A percentile compares a stretch with the other conserved stretches of the same genome.
These are phyloP conservation scores for Conomelus anceps DNA, from an alignment of 2,888 invertebrate species.

Conservation along the genomic window DNA sequence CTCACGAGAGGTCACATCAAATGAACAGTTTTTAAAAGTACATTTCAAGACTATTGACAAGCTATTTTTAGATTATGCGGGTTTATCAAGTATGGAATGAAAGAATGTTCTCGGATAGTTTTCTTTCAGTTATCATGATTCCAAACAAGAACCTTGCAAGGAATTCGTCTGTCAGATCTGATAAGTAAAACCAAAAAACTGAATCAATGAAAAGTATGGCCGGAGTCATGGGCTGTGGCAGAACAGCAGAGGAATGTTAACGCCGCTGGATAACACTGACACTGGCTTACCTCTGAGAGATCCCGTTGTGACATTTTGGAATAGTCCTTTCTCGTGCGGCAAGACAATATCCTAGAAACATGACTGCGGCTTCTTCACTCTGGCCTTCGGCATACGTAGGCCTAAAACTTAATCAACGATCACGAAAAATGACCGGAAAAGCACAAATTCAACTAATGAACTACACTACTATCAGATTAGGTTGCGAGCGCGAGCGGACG, in stretches of 20 bases:
- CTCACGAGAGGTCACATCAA: not conserved
- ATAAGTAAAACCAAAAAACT: not conserved
- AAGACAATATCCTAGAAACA: constrained; percentile 20
- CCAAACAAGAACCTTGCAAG: not conserved
- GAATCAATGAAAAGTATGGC: not conserved
- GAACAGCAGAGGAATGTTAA: constrained; percentile 4
- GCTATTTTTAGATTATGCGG: too few species aligned
- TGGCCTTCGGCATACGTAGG: constrained; percentile 6
- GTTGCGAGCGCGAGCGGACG: not conserved
- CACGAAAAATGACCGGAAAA: not conserved
- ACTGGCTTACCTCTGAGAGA: constrained; percentile 35
- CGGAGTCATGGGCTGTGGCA: not conserved
- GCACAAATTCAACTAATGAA: not conserved
- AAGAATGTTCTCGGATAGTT: too few species aligned
- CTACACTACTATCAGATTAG: not conserved
- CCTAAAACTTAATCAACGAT: not conserved
- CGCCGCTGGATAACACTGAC: constrained; percentile 7
- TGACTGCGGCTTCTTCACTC: constrained; percentile 17
- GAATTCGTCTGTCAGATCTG: not conserved
- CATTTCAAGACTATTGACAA: not conserved
- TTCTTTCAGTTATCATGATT: not conserved
- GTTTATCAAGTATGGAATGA: too few species aligned
- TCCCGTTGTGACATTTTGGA: constrained; percentile 36
- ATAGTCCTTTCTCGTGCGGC: constrained; percentile 20
- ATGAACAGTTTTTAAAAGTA: not conserved